phyloP scores from a whole-genome alignment of 1,140 invertebrate genomes.

The Magallana angulata region DNA sequence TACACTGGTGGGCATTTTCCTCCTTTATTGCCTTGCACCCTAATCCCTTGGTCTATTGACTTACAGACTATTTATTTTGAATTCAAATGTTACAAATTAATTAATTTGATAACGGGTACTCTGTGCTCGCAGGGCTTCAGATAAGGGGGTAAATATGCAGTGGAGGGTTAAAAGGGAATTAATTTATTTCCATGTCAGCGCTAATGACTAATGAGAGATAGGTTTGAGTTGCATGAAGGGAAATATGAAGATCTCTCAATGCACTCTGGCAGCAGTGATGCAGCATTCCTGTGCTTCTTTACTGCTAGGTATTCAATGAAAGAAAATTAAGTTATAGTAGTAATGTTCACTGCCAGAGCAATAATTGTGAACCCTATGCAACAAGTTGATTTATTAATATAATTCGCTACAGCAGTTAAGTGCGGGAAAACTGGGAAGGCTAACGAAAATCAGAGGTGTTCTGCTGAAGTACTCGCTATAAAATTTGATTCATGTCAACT shows the following conservation, averaged over 20 bases:
- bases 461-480: constrained; percentile 25
- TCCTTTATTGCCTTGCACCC: not conserved
- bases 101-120: constrained; percentile 9
- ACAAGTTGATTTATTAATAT: constrained; percentile 38
- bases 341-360: not conserved
- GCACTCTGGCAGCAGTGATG: not conserved
- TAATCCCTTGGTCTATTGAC: constrained; percentile 26
- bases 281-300: not conserved
- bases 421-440: constrained; percentile 27
- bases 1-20: not conserved
- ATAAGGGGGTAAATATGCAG: not conserved
- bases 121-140: not conserved
- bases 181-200: not conserved
- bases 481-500: constrained; percentile 32
- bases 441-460: constrained; percentile 15
- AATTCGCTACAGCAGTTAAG: constrained; percentile 29
- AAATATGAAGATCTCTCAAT: not conserved
- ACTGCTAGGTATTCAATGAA: not conserved
- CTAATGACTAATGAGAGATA: not conserved
- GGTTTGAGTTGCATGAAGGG: not conserved
- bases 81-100: constrained; percentile 34
- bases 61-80: constrained; percentile 24
- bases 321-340: constrained; percentile 15
- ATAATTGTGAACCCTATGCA: constrained; percentile 27
- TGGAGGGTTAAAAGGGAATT: not conserved